A percentile compares a stretch with the other conserved stretches of the same genome.
Evolutionary conservation across 2,113 vertebrate genomes (phyloP).

Genomic region (Neofelis nebulosa): DNA sequence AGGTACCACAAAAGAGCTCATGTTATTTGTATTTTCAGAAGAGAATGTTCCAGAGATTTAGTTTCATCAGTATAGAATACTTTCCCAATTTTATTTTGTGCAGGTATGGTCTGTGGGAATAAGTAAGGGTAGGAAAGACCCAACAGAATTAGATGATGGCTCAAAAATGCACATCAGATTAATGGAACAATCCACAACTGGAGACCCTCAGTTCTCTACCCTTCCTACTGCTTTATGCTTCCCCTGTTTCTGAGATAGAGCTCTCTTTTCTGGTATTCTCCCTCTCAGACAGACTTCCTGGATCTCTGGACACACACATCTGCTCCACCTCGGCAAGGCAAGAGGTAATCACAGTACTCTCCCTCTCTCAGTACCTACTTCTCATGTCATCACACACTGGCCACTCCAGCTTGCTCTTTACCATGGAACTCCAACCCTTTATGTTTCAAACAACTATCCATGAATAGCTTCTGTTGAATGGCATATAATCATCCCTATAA

Average conservation of each 20-base stretch:
- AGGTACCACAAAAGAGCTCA: not conserved
- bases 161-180: not conserved
- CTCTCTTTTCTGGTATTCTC: not conserved
- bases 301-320: not conserved
- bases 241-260: not conserved
- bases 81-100: not conserved
- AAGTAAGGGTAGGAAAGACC: not conserved
- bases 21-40: not conserved
- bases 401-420: not conserved
- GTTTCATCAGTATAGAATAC: not conserved
- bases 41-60: not conserved
- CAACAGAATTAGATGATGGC: not conserved
- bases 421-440: not conserved
- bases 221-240: not conserved
- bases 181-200: not conserved
- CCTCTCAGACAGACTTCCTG: not conserved
- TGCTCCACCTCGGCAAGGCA: not conserved
- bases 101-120: not conserved
- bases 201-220: not conserved
- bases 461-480: not conserved
- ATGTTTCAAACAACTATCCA: not conserved
- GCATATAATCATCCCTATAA: not conserved
- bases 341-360: rapidly evolving
- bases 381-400: not conserved
- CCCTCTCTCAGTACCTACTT: not conserved